These are phyloP conservation scores for Helicoverpa armigera DNA, from an alignment of 1,140 invertebrate species.

Conservation along the genomic window DNA sequence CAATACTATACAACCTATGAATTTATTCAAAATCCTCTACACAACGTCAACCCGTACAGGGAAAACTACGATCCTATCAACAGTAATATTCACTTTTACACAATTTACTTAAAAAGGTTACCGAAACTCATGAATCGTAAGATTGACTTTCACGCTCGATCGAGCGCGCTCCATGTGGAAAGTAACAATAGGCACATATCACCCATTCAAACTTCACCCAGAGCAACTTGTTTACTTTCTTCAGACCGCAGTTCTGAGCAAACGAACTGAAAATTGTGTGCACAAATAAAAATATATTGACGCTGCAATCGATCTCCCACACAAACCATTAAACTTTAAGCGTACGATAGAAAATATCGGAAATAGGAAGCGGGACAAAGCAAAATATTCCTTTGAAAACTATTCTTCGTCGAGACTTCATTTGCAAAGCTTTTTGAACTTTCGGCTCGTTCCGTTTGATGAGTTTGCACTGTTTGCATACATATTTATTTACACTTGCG, in stretches of 20 bases:
- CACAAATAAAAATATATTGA: constrained; percentile 78
- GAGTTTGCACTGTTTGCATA: constrained; percentile 28
- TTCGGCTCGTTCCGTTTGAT: constrained; percentile 51
- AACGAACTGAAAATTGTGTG: constrained; percentile 75
- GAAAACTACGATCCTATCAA: constrained; percentile 25
- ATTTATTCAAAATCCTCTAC: background rate
- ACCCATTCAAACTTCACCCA: constrained; percentile 50
- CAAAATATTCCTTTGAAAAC: constrained; percentile 69
- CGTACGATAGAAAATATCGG: constrained; percentile 69
- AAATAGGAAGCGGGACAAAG: constrained; percentile 65
- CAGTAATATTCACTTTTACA: constrained; percentile 37
- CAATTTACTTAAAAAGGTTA: constrained; percentile 44
- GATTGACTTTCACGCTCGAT: constrained; percentile 52
- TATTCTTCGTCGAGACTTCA: constrained; percentile 58
- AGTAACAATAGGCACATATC: constrained; percentile 53
- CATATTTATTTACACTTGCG: constrained; percentile 34
- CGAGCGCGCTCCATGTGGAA: constrained; percentile 42
- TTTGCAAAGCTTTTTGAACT: constrained; percentile 53
- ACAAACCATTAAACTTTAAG: constrained; percentile 74
- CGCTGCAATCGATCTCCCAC: constrained; percentile 68
- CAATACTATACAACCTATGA: background rate
- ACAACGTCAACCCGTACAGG: background rate
- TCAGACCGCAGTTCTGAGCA: constrained; percentile 55
- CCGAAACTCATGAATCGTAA: constrained; percentile 38
- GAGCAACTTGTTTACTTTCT: constrained; percentile 49